Base-by-base conservation (phyloP, 2,797 vertebrate genomes). In the Malacoctenus gilli region DNA sequence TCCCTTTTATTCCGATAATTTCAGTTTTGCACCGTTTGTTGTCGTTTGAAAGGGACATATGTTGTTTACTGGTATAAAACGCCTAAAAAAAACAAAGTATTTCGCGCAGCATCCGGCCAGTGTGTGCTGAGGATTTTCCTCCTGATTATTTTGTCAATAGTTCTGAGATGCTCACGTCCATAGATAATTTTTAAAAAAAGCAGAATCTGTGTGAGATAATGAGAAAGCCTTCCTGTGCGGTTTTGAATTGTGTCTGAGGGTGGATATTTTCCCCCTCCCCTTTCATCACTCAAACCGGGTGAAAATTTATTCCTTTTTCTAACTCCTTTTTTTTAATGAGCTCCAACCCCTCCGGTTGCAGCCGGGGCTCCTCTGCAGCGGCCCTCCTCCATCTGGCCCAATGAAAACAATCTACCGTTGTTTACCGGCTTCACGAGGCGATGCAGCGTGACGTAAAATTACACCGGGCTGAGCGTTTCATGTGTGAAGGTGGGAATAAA, bases 371-470 rank as follows among this genome's bases (percentile, higher is more conserved):
- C 64, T 51, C 57, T 61, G 44, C 37, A 72, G 55, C 62, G 49
- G 68, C 59, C 56, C 28, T 64, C 59, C 62, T 83, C 77, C 74
- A 72, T 83, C 69, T 76, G 75, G 75, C 23, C 39, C 77, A 55
- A 83, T 69, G 74, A 82, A 81, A 86, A 84, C 57, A 73, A 53
- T 75, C 55, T 76, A 52, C 68, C 36, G 18, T 71, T 77, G 61
- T 85, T 85, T 83, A 82, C 72, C 67, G 55, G 64, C 53, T 47
- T 56, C 70, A 31, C 42, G 54, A 22, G 37, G 80, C 30, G 37
- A 71, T 59, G 58, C 59, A 68, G 75, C 48, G 35, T 61, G 57
- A 72, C 75, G 65, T 37, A 65, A 82, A 83, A 84, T 83, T 32
- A 71, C 84, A 83, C 61, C 55, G 54, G 61, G 61, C 53, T 59